A percentile compares a stretch with the other conserved stretches of the same genome.
Evolutionary conservation across 2,797 vertebrate genomes (phyloP).

Genomic region (Siniperca obscura): DNA sequence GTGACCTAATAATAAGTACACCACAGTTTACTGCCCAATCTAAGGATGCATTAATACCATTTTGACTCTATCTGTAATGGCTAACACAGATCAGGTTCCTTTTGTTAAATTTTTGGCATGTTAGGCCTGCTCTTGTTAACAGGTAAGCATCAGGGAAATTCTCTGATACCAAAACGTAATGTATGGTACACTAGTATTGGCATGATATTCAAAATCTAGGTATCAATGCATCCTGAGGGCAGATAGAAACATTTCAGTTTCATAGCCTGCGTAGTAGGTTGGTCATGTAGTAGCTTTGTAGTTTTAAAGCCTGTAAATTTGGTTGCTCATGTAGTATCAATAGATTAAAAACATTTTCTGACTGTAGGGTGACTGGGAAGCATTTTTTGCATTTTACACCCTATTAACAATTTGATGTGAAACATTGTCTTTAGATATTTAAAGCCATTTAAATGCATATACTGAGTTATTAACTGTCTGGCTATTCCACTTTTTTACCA

Average conservation of each 20-base stretch:
- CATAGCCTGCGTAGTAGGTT: not conserved
- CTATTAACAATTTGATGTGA: not conserved
- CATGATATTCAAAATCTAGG: not conserved
- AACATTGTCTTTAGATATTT: not conserved
- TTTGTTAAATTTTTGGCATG: not conserved
- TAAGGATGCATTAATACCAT: constrained; percentile 48
- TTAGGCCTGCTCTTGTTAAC: not conserved
- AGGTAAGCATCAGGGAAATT: not conserved
- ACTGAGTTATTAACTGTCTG: not conserved
- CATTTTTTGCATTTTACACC: not conserved
- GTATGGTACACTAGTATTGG: not conserved
- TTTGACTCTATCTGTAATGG: not conserved
- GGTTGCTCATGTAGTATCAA: not conserved
- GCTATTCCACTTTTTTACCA: not conserved
- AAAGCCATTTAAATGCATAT: not conserved
- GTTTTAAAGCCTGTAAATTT: constrained; percentile 1
- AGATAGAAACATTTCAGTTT: not conserved
- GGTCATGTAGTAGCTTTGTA: constrained; percentile 22
- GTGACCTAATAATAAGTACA: not conserved
- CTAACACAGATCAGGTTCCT: not conserved
- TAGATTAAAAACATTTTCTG: not conserved
- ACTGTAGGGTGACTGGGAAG: not conserved
- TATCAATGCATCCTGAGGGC: constrained; percentile 51
- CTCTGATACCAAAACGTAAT: not conserved
- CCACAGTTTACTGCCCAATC: not conserved